These are phyloP conservation scores for Netelia virgata DNA, from an alignment of 2,888 invertebrate genomes.

Conservation along the genomic window DNA sequence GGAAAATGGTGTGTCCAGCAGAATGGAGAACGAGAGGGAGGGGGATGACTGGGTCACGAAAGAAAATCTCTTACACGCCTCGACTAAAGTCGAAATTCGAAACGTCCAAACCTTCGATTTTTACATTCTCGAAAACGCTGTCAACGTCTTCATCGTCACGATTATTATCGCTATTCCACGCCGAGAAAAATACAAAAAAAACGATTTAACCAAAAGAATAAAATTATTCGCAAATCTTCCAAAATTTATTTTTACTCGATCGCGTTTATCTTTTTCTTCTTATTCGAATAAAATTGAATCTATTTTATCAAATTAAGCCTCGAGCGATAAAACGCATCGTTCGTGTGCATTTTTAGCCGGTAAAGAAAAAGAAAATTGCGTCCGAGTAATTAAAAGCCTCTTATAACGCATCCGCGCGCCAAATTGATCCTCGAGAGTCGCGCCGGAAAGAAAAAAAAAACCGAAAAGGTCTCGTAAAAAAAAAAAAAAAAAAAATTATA, in stretches of 20 bases:
- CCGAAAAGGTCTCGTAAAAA: neutral
- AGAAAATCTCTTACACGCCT: neutral
- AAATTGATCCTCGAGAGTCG: slow-evolving; percentile 54
- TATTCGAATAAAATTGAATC: neutral
- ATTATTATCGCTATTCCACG: too few species aligned
- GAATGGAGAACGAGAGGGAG: neutral
- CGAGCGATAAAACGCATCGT: slow-evolving; percentile 16
- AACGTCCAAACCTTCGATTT: slow-evolving; percentile 31
- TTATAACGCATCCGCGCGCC: slow-evolving; percentile 23
- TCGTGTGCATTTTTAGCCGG: neutral
- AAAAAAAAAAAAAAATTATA: slow-evolving; percentile 35
- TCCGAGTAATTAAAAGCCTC: slow-evolving; percentile 47
- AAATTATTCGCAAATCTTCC: too few species aligned
- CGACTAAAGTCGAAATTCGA: slow-evolving; percentile 33
- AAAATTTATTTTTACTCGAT: neutral
- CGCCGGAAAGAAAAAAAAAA: neutral
- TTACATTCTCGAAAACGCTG: slow-evolving; percentile 8
- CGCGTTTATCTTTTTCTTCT: neutral
- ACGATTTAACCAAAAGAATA: neutral
- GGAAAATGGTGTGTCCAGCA: slow-evolving; percentile 45
- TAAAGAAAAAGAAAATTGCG: slow-evolving; percentile 2
- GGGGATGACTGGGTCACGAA: slow-evolving; percentile 37
- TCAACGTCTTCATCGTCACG: slow-evolving; percentile 5
- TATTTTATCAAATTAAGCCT: neutral
- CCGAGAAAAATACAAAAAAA: neutral